Conservation (phyloP, 2,888 invertebrate genomes). For the Mamestra brassicae region DNA sequence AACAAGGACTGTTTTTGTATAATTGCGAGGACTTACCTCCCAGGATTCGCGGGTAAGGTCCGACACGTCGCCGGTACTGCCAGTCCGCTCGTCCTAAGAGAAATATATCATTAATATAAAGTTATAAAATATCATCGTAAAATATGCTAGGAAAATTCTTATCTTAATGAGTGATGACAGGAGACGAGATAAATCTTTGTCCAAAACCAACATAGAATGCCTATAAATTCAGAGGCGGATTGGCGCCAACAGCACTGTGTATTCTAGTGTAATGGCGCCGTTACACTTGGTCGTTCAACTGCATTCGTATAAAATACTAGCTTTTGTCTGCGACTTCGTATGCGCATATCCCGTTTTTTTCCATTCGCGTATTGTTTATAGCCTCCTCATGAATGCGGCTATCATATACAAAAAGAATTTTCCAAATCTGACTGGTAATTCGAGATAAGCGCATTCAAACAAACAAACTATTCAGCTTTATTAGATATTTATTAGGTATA, state of each 20-base stretch:
- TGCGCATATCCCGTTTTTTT: too few relatives aligned
- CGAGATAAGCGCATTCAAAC: too few relatives aligned
- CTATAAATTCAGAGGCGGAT: conserved; percentile 45
- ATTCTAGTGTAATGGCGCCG: background rate
- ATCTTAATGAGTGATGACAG: conserved; percentile 80
- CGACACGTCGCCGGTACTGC: conserved; percentile 94
- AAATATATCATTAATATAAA: conserved; percentile 56
- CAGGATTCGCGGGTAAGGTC: conserved; percentile 97
- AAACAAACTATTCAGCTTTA: too few relatives aligned
- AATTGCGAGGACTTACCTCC: conserved; percentile 94
- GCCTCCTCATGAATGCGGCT: too few relatives aligned
- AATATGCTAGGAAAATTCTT: conserved; percentile 65
- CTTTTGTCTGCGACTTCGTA: too few relatives aligned
- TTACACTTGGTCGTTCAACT: conserved; percentile 1
- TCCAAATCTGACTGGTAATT: too few relatives aligned
- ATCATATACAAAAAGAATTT: too few relatives aligned
- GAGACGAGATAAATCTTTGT: conserved; percentile 69
- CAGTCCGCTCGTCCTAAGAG: conserved; percentile 90
- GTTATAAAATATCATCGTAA: conserved; percentile 21
- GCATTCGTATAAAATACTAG: background rate
- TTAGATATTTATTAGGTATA: too few relatives aligned
- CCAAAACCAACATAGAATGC: conserved; percentile 62
- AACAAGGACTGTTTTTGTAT: conserved; percentile 36
- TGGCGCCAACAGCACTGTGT: conserved; percentile 15
- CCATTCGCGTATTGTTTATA: too few relatives aligned